Conservation (phyloP, 2,888 invertebrate species). For the Byasa hedistus region DNA sequence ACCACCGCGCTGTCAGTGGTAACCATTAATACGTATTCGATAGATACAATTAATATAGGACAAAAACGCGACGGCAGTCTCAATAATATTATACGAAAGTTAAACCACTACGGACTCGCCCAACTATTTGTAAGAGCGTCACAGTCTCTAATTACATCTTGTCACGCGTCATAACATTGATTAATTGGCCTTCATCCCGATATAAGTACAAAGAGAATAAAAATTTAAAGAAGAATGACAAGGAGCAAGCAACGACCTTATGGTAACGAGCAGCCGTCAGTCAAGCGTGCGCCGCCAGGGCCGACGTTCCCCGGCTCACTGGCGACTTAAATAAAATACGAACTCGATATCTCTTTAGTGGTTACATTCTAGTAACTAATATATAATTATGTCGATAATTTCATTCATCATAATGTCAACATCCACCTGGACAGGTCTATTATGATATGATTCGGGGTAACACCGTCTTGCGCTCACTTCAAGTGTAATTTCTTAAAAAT, state of each 20-base stretch:
- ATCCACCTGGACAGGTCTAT: too few species aligned
- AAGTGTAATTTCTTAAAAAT: too few species aligned
- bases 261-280: conserved; percentile 71
- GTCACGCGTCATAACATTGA: conserved; percentile 73
- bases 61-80: conserved; percentile 1
- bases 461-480: too few species aligned
- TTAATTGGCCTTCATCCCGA: conserved; percentile 66
- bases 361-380: conserved; percentile 36
- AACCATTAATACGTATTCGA: conserved; percentile 31
- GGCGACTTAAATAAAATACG: conserved; percentile 7
- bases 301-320: neutral
- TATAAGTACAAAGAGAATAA: conserved; percentile 48
- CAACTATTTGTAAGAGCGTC: conserved; percentile 45
- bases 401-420: too few species aligned
- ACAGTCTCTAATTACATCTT: conserved; percentile 60
- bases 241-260: conserved; percentile 63
- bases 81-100: conserved; percentile 9
- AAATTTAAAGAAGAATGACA: conserved; percentile 51
- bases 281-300: conserved; percentile 43
- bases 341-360: conserved; percentile 47
- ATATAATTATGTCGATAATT: too few species aligned
- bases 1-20: conserved; percentile 25
- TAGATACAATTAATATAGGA: conserved; percentile 24
- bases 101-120: conserved; percentile 8
- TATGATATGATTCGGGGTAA: too few species aligned